phyloP scores from a whole-genome alignment of 2,113 vertebrate genomes.

The Trogon surrucura region DNA sequence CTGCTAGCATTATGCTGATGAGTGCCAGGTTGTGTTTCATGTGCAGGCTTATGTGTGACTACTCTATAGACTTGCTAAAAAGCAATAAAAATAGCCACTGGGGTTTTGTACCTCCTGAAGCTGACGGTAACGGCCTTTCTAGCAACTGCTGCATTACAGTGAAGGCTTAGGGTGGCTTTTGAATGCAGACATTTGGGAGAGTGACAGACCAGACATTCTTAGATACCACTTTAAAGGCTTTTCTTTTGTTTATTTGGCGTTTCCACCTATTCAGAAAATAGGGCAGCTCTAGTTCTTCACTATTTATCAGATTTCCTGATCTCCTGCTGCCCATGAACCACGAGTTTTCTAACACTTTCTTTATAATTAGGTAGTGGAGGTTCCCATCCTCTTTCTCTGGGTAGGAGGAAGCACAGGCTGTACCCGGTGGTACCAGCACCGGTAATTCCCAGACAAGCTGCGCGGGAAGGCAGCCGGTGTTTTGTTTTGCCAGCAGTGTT shows the following conservation, averaged over 20 bases:
- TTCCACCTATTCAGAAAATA: slow-evolving; percentile 61
- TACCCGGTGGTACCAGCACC: rapidly evolving
- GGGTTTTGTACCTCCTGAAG: background rate
- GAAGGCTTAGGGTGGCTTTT: background rate
- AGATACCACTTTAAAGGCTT: slow-evolving; percentile 9
- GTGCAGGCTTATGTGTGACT: background rate
- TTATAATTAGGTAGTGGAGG: background rate
- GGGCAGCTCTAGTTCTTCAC: slow-evolving; percentile 28
- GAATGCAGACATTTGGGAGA: background rate
- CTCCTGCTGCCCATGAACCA: background rate
- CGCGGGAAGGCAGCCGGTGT: rapidly evolving
- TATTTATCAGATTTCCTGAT: slow-evolving; percentile 48
- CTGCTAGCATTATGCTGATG: background rate
- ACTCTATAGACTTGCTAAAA: background rate
- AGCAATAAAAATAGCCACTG: background rate
- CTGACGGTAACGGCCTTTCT: background rate
- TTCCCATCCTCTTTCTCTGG: background rate
- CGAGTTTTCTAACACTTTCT: background rate
- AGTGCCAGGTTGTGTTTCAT: background rate
- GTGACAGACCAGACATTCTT: background rate
- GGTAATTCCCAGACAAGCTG: background rate
- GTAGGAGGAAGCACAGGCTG: background rate
- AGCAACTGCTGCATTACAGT: background rate
- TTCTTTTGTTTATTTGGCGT: slow-evolving; percentile 52
- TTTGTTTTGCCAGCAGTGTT: background rate